A percentile compares a stretch with the other conserved stretches of the same genome.
Evolutionary conservation across 2,888 invertebrate genomes (phyloP).

Genomic region (Mythimna impura): DNA sequence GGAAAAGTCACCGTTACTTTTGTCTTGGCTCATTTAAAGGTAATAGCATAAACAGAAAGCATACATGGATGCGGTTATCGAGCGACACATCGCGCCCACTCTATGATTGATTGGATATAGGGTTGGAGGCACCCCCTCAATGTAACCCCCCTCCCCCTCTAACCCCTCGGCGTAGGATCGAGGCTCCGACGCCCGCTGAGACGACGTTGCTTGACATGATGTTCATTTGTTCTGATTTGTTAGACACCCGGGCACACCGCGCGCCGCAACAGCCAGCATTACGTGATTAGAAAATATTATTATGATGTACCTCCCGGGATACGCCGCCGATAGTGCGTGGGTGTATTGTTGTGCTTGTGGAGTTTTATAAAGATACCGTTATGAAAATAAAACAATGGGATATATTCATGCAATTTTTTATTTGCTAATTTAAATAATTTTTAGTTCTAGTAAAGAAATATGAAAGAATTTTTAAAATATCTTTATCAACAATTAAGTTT

Average conservation of each 20-base stretch:
- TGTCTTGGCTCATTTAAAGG: constrained; percentile 56
- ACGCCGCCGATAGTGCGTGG: constrained; percentile 36
- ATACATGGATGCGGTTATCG: constrained; percentile 68
- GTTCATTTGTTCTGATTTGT: constrained; percentile 86
- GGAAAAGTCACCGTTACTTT: constrained; percentile 16
- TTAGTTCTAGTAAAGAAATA: no score
- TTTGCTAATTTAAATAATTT: no score
- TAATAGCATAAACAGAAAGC: constrained; percentile 62
- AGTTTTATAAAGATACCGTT: not conserved
- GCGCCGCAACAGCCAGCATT: constrained; percentile 71
- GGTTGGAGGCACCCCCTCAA: constrained; percentile 57
- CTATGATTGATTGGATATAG: constrained; percentile 81
- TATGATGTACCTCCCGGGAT: constrained; percentile 61
- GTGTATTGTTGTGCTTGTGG: constrained; percentile 12
- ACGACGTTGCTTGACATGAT: constrained; percentile 79
- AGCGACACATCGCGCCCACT: constrained; percentile 71
- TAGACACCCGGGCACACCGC: constrained; percentile 73
- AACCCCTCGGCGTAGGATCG: constrained; percentile 57
- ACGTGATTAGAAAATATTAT: constrained; percentile 78
- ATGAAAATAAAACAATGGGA: not conserved
- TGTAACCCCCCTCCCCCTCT: constrained; percentile 28
- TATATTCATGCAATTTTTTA: no score
- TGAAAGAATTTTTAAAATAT: no score
- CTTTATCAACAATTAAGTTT: no score
- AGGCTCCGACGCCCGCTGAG: constrained; percentile 74